Percentiles rank a stretch among this genome's conserved stretches.
Conservation (phyloP, 2,113 vertebrate species). For the Plotosus lineatus region DNA sequence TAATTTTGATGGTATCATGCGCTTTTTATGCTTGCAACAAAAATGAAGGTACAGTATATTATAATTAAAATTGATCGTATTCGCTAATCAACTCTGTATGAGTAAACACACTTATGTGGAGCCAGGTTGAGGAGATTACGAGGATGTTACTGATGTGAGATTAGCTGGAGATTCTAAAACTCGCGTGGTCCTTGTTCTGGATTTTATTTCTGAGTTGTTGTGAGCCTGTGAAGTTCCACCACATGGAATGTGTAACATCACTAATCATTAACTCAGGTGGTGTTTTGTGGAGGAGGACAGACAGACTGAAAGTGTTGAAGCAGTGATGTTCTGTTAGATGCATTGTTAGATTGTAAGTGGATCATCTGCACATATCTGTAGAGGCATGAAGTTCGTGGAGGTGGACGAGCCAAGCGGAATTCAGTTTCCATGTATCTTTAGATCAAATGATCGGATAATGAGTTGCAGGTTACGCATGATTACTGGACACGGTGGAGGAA, state of each 20-base stretch:
- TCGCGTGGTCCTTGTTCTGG: not conserved
- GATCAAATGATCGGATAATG: no score
- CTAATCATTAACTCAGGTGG: constrained; percentile 1
- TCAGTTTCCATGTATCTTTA: no score
- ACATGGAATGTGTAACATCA: not conserved
- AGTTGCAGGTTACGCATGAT: no score
- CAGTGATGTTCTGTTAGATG: no score
- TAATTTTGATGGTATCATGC: not conserved
- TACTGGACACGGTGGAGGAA: no score
- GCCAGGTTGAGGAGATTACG: not conserved
- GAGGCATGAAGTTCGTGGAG: no score
- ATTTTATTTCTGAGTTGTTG: not conserved
- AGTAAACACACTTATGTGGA: not conserved
- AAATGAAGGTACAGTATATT: not conserved
- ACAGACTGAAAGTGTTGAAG: no score
- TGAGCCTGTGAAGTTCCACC: not conserved
- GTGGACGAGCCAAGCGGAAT: no score
- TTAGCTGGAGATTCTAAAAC: not conserved
- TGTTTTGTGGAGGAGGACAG: not conserved
- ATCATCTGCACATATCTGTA: no score
- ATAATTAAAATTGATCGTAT: no score
- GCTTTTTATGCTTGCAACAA: not conserved
- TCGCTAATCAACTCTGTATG: not conserved
- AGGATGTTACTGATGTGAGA: not conserved
- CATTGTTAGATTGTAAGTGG: no score